Evolutionary conservation across 2,113 vertebrate species (phyloP), one percentile per base, ranked within the genome.

Genomic region (Orientallactaga bullata): DNA sequence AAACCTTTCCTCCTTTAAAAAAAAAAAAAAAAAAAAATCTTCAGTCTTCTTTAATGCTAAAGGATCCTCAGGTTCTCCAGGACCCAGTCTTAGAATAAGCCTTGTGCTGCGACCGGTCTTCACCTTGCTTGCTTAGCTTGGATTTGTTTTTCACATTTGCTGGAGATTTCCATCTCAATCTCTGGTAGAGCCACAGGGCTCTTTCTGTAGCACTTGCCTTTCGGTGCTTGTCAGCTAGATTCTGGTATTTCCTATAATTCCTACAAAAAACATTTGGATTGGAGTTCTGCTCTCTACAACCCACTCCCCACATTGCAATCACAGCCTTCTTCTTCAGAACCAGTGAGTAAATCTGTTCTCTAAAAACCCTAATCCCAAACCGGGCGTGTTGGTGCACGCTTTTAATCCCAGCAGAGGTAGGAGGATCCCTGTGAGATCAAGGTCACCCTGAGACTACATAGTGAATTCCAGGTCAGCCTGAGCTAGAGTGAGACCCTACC

Each of bases 161-260:
- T 71, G 32, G 51, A 42, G 76, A 23, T 88, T 69, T 39, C 84
- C 18, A 65, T 37, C 37, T 78, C 88, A 32, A 6, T 71, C 69
- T 71, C 51, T 85, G 69, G 61, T 63, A 47, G 17, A 51, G 30
- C 61, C 35, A 80, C 47, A 74, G 63, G 30, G 24, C 73, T 58
- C 65, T 89, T 71, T 30, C 39, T 39, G 13, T 21, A 65, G 42
- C 28, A 17, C 20, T 80, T 58, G 35, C 15, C 47, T 26, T 68
- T 12, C 26, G 28, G 47, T 42, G 42, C 23, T 79, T 79, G 65
- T 20, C 74, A 37, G 69, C 24, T 35, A 18, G 55, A 55, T 55
- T 55, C 47, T 5, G 58, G 60, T 35, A 74, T 80, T 80, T 80
- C 84, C 90, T 92, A 30, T 15, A 92, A 37, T 88, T 55, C 55